phyloP scores from a whole-genome alignment of 2,888 invertebrate species.

The Baronia brevicornis region DNA sequence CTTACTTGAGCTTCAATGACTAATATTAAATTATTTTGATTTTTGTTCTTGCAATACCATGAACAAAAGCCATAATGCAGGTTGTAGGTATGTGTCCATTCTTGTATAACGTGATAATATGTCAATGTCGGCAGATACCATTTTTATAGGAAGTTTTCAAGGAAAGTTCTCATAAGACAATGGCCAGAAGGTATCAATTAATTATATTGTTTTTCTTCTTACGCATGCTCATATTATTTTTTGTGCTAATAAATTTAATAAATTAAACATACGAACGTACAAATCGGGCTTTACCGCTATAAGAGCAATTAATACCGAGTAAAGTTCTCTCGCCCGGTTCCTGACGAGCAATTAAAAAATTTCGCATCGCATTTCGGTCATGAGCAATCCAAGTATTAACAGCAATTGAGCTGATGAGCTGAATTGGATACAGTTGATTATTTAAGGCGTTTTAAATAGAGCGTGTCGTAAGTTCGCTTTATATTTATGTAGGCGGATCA shows the following conservation, averaged over 20 bases:
- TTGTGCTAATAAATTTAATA: conserved; percentile 14
- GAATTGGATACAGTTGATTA: conserved; percentile 69
- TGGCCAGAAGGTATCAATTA: too few relatives aligned
- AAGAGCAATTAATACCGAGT: conserved; percentile 35
- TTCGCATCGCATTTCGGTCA: conserved; percentile 53
- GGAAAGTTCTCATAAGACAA: too few relatives aligned
- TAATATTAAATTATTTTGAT: too few relatives aligned
- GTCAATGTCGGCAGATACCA: too few relatives aligned
- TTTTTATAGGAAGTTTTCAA: too few relatives aligned
- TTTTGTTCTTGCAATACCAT: too few relatives aligned
- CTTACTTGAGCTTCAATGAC: too few relatives aligned
- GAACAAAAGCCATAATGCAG: too few relatives aligned
- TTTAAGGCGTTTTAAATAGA: conserved; percentile 58
- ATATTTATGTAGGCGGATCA: conserved; percentile 19
- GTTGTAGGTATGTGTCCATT: too few relatives aligned
- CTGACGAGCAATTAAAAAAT: conserved; percentile 50
- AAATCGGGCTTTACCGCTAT: conserved; percentile 20
- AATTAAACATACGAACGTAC: conserved; percentile 13
- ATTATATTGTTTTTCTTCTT: too few relatives aligned
- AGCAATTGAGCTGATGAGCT: conserved; percentile 66
- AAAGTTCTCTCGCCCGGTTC: conserved; percentile 26
- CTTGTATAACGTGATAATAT: too few relatives aligned
- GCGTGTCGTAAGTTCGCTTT: conserved; percentile 36
- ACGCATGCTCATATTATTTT: conserved; percentile 5
- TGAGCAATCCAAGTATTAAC: conserved; percentile 61